A percentile compares a stretch with the other conserved stretches of the same genome.
These are phyloP conservation scores for Delphinapterus leucas DNA, from an alignment of 2,113 vertebrate genomes.

Conservation along the genomic window DNA sequence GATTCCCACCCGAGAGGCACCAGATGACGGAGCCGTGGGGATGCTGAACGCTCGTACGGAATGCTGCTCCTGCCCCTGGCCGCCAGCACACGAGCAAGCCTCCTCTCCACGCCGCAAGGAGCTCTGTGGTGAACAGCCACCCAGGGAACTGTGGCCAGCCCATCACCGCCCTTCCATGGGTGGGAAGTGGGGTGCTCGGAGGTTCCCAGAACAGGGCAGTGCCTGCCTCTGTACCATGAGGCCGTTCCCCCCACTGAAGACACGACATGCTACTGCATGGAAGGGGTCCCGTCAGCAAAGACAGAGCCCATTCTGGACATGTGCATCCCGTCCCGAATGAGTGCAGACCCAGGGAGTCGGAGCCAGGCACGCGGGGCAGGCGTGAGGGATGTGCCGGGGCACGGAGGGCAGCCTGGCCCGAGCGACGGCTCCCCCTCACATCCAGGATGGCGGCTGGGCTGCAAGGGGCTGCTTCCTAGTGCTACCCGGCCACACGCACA, in stretches of 20 bases:
- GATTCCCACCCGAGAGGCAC: too few species aligned
- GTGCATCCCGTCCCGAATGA: background rate
- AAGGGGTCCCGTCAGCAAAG: too few species aligned
- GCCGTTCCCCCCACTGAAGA: background rate
- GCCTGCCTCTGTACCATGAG: background rate
- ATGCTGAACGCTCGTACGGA: fast-evolving
- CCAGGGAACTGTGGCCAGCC: too few species aligned
- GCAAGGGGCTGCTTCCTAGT: background rate
- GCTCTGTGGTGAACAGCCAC: too few species aligned
- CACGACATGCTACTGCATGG: background rate
- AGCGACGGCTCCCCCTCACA: background rate
- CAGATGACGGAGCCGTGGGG: background rate
- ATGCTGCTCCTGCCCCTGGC: background rate
- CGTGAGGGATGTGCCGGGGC: too few species aligned
- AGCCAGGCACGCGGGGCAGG: background rate
- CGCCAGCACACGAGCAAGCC: background rate
- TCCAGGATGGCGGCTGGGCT: background rate
- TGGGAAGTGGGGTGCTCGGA: fast-evolving
- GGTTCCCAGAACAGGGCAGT: background rate
- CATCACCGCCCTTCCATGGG: background rate
- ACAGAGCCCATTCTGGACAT: background rate
- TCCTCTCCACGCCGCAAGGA: background rate
- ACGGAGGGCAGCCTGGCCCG: background rate
- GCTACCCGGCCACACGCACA: background rate
- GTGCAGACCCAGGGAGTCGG: background rate